Evolutionary conservation across 2,113 vertebrate genomes (phyloP), one percentile per base, ranked within the genome.

Genomic region (Thunnus maccoyii): DNA sequence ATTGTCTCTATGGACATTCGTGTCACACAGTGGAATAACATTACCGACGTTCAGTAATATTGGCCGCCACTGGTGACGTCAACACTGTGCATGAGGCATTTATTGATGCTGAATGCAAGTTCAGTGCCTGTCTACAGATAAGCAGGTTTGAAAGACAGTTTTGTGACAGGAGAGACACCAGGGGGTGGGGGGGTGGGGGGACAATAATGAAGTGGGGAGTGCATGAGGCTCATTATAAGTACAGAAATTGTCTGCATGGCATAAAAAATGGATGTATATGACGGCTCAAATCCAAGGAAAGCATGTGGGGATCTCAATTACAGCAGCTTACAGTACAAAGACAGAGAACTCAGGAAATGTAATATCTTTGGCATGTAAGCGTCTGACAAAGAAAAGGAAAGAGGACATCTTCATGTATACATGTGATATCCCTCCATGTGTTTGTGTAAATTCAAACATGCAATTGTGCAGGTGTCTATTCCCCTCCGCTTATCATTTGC

Each of bases 61-160:
- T 62, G 66, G 36, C 76, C 84, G 73, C 27, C 36, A 13, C 17
- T 14, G 32, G 7, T 68, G 68, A 65, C 36, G 30, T 76, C 7
- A 16, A 20, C 51, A 2, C 30, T 30, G 47, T 77, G 48, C 74
- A 71, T 36, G 76, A 62, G 61, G 75, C 27, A 52, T 80, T 87
- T 84, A 88, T 76, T 65, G 73, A 84, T 74, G 41, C 6, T 41
- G 52, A 86, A 72, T 75, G 44, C 62, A 74, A 46, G 73, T 44
- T 74, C 36, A 25, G 18, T 65, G 58, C 76, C 51, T 61, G 73
- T 75, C 82, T 60, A 25, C 30, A 63, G 76, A 90, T 70, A 82
- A 80, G 72, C 76, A 74, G 15, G 50, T 84, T 72, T 58, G 61
- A 76, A 72, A 68, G 76, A 74, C 46, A 60, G 66, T 46, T 72